These are phyloP conservation scores for Paguma larvata DNA, from an alignment of 2,797 vertebrate genomes.

Conservation along the genomic window DNA sequence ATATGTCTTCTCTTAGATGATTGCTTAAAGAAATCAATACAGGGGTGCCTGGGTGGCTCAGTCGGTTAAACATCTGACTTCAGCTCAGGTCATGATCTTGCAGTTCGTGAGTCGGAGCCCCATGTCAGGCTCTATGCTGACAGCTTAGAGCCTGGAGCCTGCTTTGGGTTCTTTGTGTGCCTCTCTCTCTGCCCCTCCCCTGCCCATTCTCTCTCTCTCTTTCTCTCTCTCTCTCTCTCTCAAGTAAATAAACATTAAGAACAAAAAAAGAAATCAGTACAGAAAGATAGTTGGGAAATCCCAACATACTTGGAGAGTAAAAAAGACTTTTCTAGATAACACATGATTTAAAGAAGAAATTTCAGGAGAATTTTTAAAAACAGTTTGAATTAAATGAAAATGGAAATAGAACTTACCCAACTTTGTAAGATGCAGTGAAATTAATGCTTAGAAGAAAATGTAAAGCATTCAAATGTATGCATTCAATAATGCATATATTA, in stretches of 20 bases:
- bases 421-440: not conserved
- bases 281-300: not conserved
- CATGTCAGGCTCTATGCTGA: no score
- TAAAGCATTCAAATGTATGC: not conserved
- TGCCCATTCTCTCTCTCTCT: no score
- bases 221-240: no score
- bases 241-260: no score
- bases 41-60: no score
- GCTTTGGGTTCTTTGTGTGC: no score
- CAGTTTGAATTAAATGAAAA: not conserved
- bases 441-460: not conserved
- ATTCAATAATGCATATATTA: not conserved
- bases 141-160: no score
- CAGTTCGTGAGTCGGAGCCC: no score
- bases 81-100: no score
- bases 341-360: not conserved
- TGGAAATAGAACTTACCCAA: not conserved
- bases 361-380: not conserved
- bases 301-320: not conserved
- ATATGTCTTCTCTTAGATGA: not conserved
- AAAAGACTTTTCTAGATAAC: not conserved
- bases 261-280: not conserved
- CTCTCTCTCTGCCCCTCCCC: no score
- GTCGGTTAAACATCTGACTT: no score
- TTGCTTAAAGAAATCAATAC: not conserved